Evolutionary conservation across 2,113 vertebrate genomes (phyloP).

Genomic region (Echinops telfairi): DNA sequence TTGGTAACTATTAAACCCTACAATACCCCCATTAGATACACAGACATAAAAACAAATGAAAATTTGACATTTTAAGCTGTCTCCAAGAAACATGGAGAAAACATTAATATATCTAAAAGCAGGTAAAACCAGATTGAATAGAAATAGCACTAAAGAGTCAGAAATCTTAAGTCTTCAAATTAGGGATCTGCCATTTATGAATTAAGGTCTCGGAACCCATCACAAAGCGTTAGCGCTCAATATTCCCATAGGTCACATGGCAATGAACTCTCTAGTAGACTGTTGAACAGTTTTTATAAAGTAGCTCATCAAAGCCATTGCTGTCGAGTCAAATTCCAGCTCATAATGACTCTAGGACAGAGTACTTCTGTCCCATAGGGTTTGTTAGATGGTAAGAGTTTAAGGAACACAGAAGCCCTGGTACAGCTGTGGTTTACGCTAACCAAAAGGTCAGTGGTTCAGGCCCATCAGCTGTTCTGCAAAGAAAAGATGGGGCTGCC

Average conservation of each 20-base stretch:
- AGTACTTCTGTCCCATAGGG: not conserved
- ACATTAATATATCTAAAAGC: constrained; percentile 1
- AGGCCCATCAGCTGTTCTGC: no score
- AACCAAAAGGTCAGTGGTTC: no score
- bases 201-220: not conserved
- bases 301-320: not conserved
- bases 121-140: not conserved
- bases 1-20: not conserved
- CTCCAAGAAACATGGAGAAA: constrained; percentile 16
- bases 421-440: no score
- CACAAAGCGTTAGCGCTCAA: not conserved
- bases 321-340: not conserved
- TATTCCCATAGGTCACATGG: not conserved
- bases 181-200: not conserved
- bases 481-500: no score
- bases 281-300: constrained; percentile 36
- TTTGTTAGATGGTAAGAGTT: not conserved
- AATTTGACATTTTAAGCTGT: not conserved
- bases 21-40: not conserved
- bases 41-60: not conserved
- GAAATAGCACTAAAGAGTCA: not conserved
- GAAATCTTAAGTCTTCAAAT: constrained; percentile 32
- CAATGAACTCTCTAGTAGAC: constrained; percentile 10
- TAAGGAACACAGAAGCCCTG: no score
- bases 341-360: not conserved